Percentiles rank a stretch among this genome's conserved stretches.
These are phyloP conservation scores for Cirrhinus mrigala DNA, from an alignment of 2,797 vertebrate genomes.

Conservation along the genomic window DNA sequence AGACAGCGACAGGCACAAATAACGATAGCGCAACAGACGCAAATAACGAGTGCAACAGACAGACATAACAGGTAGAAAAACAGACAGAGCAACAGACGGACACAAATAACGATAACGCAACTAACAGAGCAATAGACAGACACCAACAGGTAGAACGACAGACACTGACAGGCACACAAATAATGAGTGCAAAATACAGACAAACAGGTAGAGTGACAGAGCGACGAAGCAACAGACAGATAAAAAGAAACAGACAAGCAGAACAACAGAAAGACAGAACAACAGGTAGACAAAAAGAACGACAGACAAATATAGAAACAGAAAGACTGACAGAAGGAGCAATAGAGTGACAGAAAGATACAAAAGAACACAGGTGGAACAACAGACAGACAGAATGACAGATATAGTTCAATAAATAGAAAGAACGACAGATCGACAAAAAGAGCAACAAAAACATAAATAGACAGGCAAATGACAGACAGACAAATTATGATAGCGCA, in stretches of 20 bases:
- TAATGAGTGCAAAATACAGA: not conserved
- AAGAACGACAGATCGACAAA: not conserved
- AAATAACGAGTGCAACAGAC: too few species aligned
- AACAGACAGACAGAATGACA: not conserved
- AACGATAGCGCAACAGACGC: not conserved
- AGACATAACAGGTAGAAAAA: too few species aligned
- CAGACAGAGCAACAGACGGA: not conserved
- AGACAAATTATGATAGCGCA: not conserved
- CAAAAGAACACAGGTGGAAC: not conserved
- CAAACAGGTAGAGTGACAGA: not conserved
- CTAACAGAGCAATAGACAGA: too few species aligned
- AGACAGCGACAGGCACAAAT: not conserved
- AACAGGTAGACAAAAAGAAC: not conserved
- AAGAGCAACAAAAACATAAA: not conserved
- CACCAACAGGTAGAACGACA: too few species aligned
- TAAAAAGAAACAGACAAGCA: not conserved
- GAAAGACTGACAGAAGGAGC: not conserved
- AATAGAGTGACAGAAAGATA: not conserved
- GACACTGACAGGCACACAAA: too few species aligned
- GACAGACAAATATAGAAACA: not conserved
- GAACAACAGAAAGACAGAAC: not conserved
- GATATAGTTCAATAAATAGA: not conserved
- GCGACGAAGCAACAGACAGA: not conserved
- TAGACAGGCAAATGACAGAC: too few species aligned
- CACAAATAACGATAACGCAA: not conserved